phyloP scores from a whole-genome alignment of 92 coral and sea anemone species.

The Zoanthus sociatus region DNA sequence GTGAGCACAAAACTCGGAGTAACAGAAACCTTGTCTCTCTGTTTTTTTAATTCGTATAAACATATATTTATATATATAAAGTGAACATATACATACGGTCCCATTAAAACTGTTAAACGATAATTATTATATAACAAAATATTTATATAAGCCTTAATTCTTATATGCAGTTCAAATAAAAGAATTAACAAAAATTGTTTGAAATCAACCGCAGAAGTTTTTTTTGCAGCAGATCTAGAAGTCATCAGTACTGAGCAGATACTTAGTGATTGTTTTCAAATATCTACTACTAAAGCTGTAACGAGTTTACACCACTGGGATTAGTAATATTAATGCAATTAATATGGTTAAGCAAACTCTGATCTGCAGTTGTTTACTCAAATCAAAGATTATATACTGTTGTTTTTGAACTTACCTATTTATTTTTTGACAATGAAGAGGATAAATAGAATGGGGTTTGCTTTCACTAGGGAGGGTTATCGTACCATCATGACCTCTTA shows the following conservation, averaged over 20 bases:
- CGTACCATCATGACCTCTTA: constrained; percentile 35
- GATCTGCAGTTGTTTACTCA: not conserved
- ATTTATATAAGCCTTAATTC: not conserved
- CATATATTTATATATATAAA: no score
- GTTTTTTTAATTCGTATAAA: not conserved
- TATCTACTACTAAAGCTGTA: not conserved
- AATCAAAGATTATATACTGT: not conserved
- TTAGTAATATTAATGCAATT: constrained; percentile 2
- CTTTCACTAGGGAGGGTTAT: constrained; percentile 39
- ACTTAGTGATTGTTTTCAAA: not conserved
- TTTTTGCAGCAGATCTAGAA: no score
- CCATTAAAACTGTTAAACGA: not conserved
- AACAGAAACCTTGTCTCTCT: no score
- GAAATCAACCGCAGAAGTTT: not conserved
- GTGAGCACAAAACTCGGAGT: no score
- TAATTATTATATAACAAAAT: not conserved
- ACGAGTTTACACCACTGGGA: not conserved
- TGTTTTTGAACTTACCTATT: constrained; percentile 14
- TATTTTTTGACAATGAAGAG: constrained; percentile 52
- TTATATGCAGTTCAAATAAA: not conserved
- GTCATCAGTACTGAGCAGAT: not conserved
- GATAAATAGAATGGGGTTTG: constrained; percentile 40
- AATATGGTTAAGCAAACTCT: constrained; percentile 6
- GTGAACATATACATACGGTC: not conserved
- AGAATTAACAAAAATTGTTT: not conserved